Evolutionary conservation across 2,888 invertebrate species (phyloP).

Genomic region (Nemurella pictetii): DNA sequence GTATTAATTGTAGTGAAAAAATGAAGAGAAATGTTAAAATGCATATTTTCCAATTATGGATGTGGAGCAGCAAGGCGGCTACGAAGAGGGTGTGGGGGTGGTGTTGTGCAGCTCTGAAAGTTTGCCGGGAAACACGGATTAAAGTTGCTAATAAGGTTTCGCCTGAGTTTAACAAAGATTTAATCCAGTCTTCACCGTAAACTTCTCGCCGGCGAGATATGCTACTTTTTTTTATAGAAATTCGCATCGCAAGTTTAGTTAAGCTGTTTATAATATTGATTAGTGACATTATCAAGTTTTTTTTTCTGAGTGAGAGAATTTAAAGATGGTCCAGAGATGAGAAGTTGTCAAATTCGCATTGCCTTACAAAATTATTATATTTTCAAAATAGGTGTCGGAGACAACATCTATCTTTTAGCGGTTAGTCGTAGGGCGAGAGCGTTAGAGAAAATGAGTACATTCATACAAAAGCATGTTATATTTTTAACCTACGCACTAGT

Average conservation of each 20-base stretch:
- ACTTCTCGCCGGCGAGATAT: background rate
- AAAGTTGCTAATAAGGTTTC: background rate
- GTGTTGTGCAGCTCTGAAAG: background rate
- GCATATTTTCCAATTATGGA: background rate
- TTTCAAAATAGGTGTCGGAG: too few relatives aligned
- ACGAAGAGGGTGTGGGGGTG: background rate
- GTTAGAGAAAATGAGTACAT: too few relatives aligned
- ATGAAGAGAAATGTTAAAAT: background rate
- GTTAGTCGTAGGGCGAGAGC: too few relatives aligned
- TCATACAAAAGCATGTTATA: too few relatives aligned
- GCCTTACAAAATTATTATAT: too few relatives aligned
- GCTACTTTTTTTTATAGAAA: too few relatives aligned
- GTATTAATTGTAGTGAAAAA: background rate
- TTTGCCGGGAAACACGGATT: background rate
- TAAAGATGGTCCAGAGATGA: too few relatives aligned
- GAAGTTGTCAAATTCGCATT: too few relatives aligned
- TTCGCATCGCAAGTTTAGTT: background rate
- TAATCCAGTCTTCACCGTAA: background rate
- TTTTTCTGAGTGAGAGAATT: background rate
- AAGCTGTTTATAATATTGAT: background rate
- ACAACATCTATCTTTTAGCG: too few relatives aligned
- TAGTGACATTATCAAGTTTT: background rate
- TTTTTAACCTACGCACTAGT: too few relatives aligned
- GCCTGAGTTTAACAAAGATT: too few relatives aligned
- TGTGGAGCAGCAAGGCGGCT: background rate